Base-by-base conservation (phyloP, 2,888 invertebrate genomes). In the Capitulum mitella region DNA sequence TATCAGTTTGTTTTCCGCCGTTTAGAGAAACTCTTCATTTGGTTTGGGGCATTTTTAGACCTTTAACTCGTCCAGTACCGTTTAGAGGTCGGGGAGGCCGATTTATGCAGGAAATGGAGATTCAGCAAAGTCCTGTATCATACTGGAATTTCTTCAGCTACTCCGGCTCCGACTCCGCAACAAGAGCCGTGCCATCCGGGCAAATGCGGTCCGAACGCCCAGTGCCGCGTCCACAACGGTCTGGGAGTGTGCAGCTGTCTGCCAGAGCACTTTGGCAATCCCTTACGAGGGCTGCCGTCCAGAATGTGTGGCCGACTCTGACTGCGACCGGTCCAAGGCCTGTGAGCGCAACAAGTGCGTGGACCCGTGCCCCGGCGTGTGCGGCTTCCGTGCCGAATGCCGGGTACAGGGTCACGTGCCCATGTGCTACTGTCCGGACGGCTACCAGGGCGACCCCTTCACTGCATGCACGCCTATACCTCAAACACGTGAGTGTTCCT, bases 241-340 rank as follows among this genome's bases (percentile, higher is more conserved):
- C 6, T 92, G 43, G 93, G 93, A 0, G 86, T 88, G 81, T 95
- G 94, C 85, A 89, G 90, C 34, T 94, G 94, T 84, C 84, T 91
- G 81, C 88, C 89, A 29, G 91, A 90, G 81, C 94, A 93, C 89
- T 90, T 88, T 85, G 90, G 90, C 26, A 93, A 94, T 87, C 94
- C 94, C n/a, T 3, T 90, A 90, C 82, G 86, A 78, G 85, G 92
- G 92, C 74, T 94, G 93, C 89, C 92, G 82, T 91, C 92, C 94
- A 83, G 92, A 93, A 86, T 94, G 94, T 85, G 90, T 92, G 82
- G 90, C 92, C 80, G 93, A 93, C 84, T 91, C 92, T 0, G 94
- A 94, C 85, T 94, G 94, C 84, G 84, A 88, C 92, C 85, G 89
- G 91, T 82, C 81, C 78, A 93, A 93, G 29, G 93, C 93, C n/a